Base-by-base conservation (phyloP, 2,113 vertebrate species). In the Pelecanus crispus region DNA sequence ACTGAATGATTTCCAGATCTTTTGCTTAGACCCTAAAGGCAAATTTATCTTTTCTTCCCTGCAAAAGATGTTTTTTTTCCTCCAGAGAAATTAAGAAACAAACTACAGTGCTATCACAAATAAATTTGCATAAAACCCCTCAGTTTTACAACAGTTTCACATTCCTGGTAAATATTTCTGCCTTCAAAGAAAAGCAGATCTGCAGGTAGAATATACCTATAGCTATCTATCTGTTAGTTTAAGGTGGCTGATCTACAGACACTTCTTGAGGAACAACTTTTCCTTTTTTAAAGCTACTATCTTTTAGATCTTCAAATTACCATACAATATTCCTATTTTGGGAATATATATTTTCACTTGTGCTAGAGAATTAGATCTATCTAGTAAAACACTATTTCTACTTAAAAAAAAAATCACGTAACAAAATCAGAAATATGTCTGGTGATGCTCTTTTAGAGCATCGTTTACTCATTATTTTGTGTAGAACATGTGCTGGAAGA, bases 381-480 rank as follows among this genome's bases (percentile, higher is more conserved):
- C 49, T 75, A 89, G 71, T 68, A 87, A 95, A 92, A 70, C 58
- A 62, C 18, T 45, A 18, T 58, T 92, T 85, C 73, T 70, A 5
- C 70, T 90, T 40, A 4, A 31, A 75, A 81, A 92, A 50, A 75
- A n/a, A 42, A 45, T 59, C 73, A 45, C 20, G 47, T n/a, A 94
- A 70, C 36, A 86, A 74, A 92, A 92, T 92, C 90, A 94, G 77
- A 82, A 92, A 61, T 31, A 45, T 49, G 78, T 88, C 81, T 94
- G 84, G 45, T 85, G 66, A 49, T 80, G 71, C 13, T 47, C 87
- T 95, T 88, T 78, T 70, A 80, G 55, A 94, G 70, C 74, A 91
- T 88, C 71, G 63, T 88, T 95, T 92, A 94, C 91, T 94, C 89
- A 91, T 87, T 84, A 94, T 92, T 95, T 91, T 82, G 73, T 90